phyloP scores from a whole-genome alignment of 2,888 invertebrate species.

The Zootermopsis nevadensis region DNA sequence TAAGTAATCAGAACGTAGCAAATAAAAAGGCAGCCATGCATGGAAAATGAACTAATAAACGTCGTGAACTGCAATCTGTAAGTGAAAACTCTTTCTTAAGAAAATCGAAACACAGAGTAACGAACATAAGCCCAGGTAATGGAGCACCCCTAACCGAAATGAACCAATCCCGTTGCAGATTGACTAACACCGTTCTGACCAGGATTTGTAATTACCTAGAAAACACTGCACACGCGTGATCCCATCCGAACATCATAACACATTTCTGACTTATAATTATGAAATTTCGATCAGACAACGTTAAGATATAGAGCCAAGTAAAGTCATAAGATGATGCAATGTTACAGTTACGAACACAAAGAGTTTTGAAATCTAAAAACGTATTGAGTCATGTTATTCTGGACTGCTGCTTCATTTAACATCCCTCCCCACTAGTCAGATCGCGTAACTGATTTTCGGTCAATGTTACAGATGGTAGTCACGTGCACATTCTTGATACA shows the following conservation, averaged over 20 bases:
- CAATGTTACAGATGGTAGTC: conserved; percentile 17
- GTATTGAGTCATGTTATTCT: background rate
- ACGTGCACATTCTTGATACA: conserved; percentile 1
- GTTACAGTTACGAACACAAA: background rate
- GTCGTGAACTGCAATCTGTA: too few relatives aligned
- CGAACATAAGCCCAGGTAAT: too few relatives aligned
- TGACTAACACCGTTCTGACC: conserved; percentile 6
- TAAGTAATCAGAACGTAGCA: too few relatives aligned
- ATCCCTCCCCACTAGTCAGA: background rate
- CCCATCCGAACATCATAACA: background rate
- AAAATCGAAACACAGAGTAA: too few relatives aligned
- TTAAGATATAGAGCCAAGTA: background rate
- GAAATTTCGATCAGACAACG: conserved; percentile 19
- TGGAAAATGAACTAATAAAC: too few relatives aligned
- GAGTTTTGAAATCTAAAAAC: background rate
- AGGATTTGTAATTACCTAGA: background rate
- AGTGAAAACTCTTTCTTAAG: too few relatives aligned
- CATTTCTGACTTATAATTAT: conserved; percentile 15
- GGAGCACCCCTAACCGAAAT: background rate
- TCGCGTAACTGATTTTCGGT: background rate
- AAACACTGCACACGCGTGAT: background rate
- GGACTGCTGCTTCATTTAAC: background rate
- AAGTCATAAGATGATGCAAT: background rate
- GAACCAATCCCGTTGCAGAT: background rate
- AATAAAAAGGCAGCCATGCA: too few relatives aligned